These are phyloP conservation scores for Cyprinodon diabolis DNA, from an alignment of 2,797 vertebrate species.

Conservation along the genomic window DNA sequence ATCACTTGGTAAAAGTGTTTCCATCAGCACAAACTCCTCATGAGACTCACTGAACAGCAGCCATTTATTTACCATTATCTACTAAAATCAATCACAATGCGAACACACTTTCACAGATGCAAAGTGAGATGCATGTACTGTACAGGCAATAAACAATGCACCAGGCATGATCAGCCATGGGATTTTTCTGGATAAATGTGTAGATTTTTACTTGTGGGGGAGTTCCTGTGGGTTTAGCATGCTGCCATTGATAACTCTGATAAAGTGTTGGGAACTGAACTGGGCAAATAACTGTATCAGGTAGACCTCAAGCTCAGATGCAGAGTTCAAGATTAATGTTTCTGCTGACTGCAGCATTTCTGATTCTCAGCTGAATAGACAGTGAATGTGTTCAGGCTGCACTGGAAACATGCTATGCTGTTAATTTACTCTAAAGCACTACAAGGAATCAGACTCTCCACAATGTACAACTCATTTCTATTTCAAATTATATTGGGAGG, in stretches of 20 bases:
- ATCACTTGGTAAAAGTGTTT: conserved; percentile 40
- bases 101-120: conserved; percentile 28
- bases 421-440: background rate
- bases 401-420: background rate
- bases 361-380: conserved; percentile 8
- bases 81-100: conserved; percentile 31
- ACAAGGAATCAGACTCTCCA: background rate
- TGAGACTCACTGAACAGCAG: conserved; percentile 28
- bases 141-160: conserved; percentile 8
- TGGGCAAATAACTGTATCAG: conserved; percentile 20
- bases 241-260: conserved; percentile 38
- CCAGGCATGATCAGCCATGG: background rate
- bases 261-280: conserved; percentile 28
- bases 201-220: conserved; percentile 4
- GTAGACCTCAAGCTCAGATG: conserved; percentile 10
- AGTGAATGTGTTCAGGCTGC: conserved; percentile 6
- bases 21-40: conserved; percentile 44
- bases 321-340: conserved; percentile 19
- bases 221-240: background rate
- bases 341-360: conserved; percentile 40
- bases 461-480: background rate
- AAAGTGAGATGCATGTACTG: conserved; percentile 9
- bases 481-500: no score
- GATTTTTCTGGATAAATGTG: conserved; percentile 1
- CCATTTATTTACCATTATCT: conserved; percentile 31